Evolutionary conservation across 2,888 invertebrate species (phyloP).

Genomic region (Tyria jacobaeae): DNA sequence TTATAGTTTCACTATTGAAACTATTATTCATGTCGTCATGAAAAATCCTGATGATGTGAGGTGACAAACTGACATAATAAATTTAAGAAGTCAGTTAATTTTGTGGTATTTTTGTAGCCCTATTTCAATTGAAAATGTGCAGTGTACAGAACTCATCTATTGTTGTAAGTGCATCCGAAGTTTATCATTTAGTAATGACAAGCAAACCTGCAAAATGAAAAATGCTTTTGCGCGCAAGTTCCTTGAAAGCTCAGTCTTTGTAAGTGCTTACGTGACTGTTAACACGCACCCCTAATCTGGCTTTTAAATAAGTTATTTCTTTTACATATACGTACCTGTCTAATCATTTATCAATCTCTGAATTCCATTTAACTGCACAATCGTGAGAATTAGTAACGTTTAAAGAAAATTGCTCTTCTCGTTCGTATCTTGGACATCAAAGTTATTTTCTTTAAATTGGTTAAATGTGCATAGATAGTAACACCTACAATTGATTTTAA

Average conservation of each 20-base stretch:
- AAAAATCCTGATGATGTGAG: too few relatives aligned
- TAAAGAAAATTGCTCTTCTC: constrained; percentile 39
- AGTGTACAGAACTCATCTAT: neutral
- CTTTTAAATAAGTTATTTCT: constrained; percentile 61
- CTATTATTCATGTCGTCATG: too few relatives aligned
- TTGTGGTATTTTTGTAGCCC: neutral
- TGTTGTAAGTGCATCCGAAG: neutral
- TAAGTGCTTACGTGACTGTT: constrained; percentile 74
- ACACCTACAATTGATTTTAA: neutral
- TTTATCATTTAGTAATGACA: too few relatives aligned
- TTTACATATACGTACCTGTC: neutral
- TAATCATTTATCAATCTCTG: constrained; percentile 58
- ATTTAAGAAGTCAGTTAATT: neutral
- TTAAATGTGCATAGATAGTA: constrained; percentile 23
- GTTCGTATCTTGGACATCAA: constrained; percentile 28
- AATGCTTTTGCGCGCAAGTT: constrained; percentile 49
- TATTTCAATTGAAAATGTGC: neutral
- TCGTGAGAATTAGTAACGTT: constrained; percentile 56
- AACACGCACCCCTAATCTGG: constrained; percentile 71
- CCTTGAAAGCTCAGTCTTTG: constrained; percentile 72
- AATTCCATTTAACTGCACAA: constrained; percentile 51
- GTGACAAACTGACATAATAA: neutral
- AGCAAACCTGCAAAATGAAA: neutral
- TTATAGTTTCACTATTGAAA: too few relatives aligned
- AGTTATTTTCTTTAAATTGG: constrained; percentile 29